A percentile compares a stretch with the other conserved stretches of the same genome.
Conservation (phyloP, 2,797 vertebrate genomes). For the Cossypha polioptera region DNA sequence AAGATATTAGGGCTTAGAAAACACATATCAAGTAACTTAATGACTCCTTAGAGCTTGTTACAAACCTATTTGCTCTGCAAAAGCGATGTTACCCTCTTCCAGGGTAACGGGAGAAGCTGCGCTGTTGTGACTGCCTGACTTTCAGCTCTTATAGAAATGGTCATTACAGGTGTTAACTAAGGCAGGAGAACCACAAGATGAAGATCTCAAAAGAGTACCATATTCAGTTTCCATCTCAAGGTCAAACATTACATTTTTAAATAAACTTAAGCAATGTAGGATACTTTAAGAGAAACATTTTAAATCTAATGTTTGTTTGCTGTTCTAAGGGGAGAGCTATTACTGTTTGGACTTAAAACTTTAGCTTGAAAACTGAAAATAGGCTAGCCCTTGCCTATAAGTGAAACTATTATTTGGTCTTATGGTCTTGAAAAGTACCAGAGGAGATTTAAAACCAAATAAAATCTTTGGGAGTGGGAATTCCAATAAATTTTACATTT, state of each 20-base stretch:
- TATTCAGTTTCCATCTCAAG: background rate
- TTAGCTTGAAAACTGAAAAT: background rate
- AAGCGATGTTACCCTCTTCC: background rate
- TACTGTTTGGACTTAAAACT: background rate
- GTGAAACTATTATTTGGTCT: background rate
- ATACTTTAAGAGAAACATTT: background rate
- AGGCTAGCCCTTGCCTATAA: background rate
- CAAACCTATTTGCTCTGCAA: background rate
- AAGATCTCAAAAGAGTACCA: background rate
- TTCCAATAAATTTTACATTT: background rate
- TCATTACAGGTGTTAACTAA: background rate
- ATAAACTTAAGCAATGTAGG: background rate
- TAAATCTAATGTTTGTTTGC: background rate
- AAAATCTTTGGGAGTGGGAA: background rate
- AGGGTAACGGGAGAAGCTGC: background rate
- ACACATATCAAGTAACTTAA: background rate
- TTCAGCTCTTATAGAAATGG: background rate
- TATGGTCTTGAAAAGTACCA: background rate
- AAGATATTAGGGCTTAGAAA: background rate
- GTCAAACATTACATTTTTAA: background rate
- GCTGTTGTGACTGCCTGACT: background rate
- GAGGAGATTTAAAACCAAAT: background rate
- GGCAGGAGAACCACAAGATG: background rate
- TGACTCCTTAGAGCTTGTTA: background rate
- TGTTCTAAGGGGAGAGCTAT: background rate